Base-by-base conservation (phyloP, 1,140 invertebrate species). In the Drosophila persimilis region DNA sequence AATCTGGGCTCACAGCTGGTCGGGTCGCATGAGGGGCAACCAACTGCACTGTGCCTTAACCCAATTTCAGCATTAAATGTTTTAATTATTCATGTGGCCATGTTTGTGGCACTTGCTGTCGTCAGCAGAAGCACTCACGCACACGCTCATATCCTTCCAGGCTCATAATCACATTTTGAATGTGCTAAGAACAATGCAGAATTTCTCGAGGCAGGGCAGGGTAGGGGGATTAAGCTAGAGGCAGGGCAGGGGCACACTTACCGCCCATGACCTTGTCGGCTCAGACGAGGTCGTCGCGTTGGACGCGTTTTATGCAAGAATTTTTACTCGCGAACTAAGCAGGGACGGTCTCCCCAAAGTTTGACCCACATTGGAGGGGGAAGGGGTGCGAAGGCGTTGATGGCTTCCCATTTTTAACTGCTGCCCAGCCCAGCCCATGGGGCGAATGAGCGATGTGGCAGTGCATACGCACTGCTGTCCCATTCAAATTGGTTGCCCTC, bases 101-200 rank as follows among this genome's bases (percentile, higher is more conserved):
- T 63, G 39, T 78, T 74, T 78, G 78, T 83, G 79, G 60, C 65
- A 62, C 79, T 84, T 61, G 24, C 53, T 75, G 80, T 74, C 64
- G 56, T 17, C 60, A 56, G 17, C 35, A 39, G 11, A 13, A 39
- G 35, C 52, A 45, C 51, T 73, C 55, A 70, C 63, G 48, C 55
- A 53, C 20, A 77, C 47, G 31, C 44, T 41, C 51, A 66, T 60
- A 66, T 55, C 44, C 56, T 46, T 43, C 6, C 35, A 58, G 60
- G 51, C 43, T 66, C 47, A 75, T 86, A 86, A 86, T 86, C 66
- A 72, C 83, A 86, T 86, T 86, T 75, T 76, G 70, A 78, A 81
- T 78, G 65, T 75, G 81, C 35, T 86, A 35, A 39, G 46, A 76
- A 77, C 67, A 77, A 73, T 69, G 65, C 63, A 50, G 64, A 48